Evolutionary conservation across 1,140 invertebrate genomes (phyloP).

Genomic region (Ceratosolen fusciceps): DNA sequence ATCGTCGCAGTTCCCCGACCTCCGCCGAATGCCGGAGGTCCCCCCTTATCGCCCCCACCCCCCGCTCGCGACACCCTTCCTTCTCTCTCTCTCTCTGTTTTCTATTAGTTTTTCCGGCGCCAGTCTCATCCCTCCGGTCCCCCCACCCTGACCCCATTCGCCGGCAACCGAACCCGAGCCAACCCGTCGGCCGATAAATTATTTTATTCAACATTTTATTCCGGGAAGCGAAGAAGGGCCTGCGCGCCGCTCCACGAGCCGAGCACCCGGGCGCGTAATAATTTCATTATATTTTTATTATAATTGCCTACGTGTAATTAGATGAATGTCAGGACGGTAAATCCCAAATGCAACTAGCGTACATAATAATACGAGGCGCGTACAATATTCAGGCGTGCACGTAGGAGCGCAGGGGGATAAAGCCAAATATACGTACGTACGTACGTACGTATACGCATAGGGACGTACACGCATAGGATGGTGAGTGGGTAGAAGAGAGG

Average conservation of each 20-base stretch:
- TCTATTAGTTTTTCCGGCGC: too few relatives aligned
- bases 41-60: neutral
- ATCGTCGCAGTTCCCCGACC: neutral
- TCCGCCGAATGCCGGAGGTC: too few relatives aligned
- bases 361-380: conserved; percentile 45
- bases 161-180: neutral
- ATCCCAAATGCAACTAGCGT: conserved; percentile 50
- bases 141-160: neutral
- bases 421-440: too few relatives aligned
- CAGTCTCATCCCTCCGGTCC: neutral
- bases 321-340: conserved; percentile 49
- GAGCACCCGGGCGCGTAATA: conserved; percentile 28
- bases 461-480: neutral
- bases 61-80: neutral
- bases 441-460: too few relatives aligned
- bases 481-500: neutral
- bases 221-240: neutral
- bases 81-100: too few relatives aligned
- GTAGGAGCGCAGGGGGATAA: neutral
- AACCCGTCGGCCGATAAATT: neutral
- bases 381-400: conserved; percentile 33
- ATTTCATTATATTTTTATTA: conserved; percentile 51
- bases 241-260: neutral
- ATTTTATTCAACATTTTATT: conserved; percentile 13
- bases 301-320: conserved; percentile 47